A percentile compares a stretch with the other conserved stretches of the same genome.
These are phyloP conservation scores for Chironomus riparius DNA, from an alignment of 2,888 invertebrate species.

Conservation along the genomic window DNA sequence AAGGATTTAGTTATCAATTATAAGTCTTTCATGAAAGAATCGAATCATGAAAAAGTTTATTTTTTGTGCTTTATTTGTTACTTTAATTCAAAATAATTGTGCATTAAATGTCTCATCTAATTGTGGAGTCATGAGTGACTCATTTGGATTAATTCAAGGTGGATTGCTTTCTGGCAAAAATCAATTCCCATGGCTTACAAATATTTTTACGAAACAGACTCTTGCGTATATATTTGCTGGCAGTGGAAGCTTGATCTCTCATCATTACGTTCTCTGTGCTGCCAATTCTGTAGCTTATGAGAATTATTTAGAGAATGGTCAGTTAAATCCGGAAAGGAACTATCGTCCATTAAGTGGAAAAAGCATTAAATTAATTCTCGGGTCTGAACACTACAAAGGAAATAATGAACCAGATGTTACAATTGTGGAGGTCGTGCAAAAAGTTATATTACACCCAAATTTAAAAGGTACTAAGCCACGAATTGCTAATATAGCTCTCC, in stretches of 20 bases:
- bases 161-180: background rate
- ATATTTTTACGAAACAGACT: constrained; percentile 2
- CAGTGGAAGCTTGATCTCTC: background rate
- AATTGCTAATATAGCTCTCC: background rate
- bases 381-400: background rate
- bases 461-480: constrained; percentile 12
- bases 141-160: constrained; percentile 2
- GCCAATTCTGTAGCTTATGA: constrained; percentile 19
- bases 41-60: background rate
- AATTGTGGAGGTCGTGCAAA: background rate
- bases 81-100: too few relatives aligned
- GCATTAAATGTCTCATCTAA: too few relatives aligned
- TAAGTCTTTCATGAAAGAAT: background rate
- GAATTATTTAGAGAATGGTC: constrained; percentile 3
- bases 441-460: constrained; percentile 7
- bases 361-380: background rate
- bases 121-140: constrained; percentile 14
- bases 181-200: constrained; percentile 15
- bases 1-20: background rate
- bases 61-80: too few relatives aligned
- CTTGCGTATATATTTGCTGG: background rate
- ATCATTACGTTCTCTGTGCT: constrained; percentile 1
- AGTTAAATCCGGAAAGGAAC: background rate
- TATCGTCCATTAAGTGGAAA: background rate
- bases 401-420: background rate